Evolutionary conservation across 2,797 vertebrate species (phyloP).

Genomic region (Heliangelus exortis): DNA sequence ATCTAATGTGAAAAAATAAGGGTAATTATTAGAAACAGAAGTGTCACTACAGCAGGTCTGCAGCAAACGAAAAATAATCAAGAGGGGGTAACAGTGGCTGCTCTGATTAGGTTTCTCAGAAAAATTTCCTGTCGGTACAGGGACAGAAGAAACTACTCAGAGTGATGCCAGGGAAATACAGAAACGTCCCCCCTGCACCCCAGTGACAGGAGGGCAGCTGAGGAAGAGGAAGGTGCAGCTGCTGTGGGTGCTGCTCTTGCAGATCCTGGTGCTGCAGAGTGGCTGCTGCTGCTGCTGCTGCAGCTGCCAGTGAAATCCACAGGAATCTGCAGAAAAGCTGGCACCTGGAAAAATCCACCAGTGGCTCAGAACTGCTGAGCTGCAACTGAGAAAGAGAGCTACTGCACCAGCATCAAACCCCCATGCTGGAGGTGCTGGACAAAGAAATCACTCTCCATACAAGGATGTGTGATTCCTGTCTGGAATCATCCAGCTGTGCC

Average conservation of each 20-base stretch:
- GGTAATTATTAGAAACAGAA: background rate
- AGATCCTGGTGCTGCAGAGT: background rate
- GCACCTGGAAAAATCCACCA: background rate
- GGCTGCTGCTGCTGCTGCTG: background rate
- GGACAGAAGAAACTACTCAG: background rate
- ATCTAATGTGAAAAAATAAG: background rate
- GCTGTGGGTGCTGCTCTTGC: background rate
- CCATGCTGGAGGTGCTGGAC: fast-evolving
- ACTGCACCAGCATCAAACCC: background rate
- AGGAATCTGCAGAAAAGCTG: background rate
- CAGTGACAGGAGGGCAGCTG: no score
- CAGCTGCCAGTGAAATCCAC: background rate
- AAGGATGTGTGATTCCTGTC: background rate
- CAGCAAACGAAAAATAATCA: background rate
- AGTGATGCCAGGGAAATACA: background rate
- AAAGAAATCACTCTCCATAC: background rate
- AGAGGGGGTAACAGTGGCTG: background rate
- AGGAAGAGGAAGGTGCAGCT: background rate
- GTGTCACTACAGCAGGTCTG: background rate
- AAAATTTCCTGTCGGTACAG: background rate
- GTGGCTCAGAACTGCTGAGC: background rate
- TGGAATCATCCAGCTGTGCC: background rate
- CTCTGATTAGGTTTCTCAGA: background rate
- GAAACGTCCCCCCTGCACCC: background rate
- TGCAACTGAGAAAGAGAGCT: background rate